These are phyloP conservation scores for Pogona vitticeps DNA, from an alignment of 2,113 vertebrate species.

Conservation along the genomic window DNA sequence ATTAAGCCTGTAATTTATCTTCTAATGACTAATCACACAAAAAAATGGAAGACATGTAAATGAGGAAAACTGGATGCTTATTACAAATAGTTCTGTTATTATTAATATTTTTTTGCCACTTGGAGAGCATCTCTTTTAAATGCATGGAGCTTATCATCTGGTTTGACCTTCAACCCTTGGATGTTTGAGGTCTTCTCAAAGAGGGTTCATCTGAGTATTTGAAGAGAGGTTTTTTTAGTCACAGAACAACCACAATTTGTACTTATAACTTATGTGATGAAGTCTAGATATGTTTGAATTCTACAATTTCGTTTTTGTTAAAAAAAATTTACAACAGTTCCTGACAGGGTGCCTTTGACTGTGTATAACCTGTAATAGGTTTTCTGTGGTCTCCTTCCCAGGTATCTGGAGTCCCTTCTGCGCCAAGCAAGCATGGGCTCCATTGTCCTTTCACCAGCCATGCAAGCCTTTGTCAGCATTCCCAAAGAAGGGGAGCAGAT, in stretches of 20 bases:
- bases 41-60: too few species aligned
- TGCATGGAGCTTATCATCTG: too few species aligned
- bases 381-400: slow-evolving; percentile 52
- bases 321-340: neutral
- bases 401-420: slow-evolving; percentile 91
- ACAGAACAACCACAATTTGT: neutral
- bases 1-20: too few species aligned
- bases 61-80: too few species aligned
- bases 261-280: neutral
- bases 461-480: slow-evolving; percentile 85
- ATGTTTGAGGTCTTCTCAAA: neutral
- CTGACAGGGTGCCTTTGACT: neutral
- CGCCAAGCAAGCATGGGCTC: slow-evolving; percentile 87
- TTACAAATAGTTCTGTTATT: too few species aligned
- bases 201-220: neutral
- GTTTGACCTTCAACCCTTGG: neutral
- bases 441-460: slow-evolving; percentile 84
- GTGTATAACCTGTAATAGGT: neutral
- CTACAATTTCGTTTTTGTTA: neutral
- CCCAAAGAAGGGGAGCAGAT: slow-evolving; percentile 72
- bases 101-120: too few species aligned
- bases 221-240: neutral
- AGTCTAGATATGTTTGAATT: neutral
- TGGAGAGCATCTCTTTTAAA: too few species aligned
- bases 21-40: too few species aligned